These are phyloP conservation scores for Pediacus dermestoides DNA, from an alignment of 2,888 invertebrate genomes.

Conservation along the genomic window DNA sequence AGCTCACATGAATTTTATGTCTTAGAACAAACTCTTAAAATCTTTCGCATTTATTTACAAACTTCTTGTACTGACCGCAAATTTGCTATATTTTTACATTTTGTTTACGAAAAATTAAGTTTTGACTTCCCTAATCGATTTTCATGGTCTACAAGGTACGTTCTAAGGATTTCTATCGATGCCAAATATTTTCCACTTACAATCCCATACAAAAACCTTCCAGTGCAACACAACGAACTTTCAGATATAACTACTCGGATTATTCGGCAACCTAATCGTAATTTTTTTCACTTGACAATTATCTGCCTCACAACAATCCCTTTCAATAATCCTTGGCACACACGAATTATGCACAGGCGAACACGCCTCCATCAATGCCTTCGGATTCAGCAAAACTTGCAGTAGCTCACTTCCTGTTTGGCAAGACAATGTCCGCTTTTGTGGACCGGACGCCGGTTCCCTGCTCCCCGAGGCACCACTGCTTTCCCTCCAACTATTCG, in stretches of 20 bases:
- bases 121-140: too few relatives aligned
- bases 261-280: slow-evolving; percentile 44
- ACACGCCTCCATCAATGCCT: slow-evolving; percentile 32
- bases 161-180: too few relatives aligned
- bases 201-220: too few relatives aligned
- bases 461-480: slow-evolving; percentile 22
- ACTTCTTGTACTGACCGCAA: too few relatives aligned
- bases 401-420: slow-evolving; percentile 48
- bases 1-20: too few relatives aligned
- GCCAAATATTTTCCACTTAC: too few relatives aligned
- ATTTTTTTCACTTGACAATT: slow-evolving; percentile 49
- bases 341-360: slow-evolving; percentile 20
- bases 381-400: slow-evolving; percentile 41
- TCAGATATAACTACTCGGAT: slow-evolving; percentile 11
- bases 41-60: too few relatives aligned
- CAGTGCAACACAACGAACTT: background rate
- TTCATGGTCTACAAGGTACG: too few relatives aligned
- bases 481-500: slow-evolving; percentile 40
- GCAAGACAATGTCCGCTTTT: slow-evolving; percentile 45
- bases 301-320: slow-evolving; percentile 44
- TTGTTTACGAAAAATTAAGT: too few relatives aligned
- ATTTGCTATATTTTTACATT: too few relatives aligned
- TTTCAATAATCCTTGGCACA: slow-evolving; percentile 39
- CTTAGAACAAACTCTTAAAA: too few relatives aligned
- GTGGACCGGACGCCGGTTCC: slow-evolving; percentile 11